Evolutionary conservation across 2,888 invertebrate genomes (phyloP).

Genomic region (Lasioglossum zephyrum): DNA sequence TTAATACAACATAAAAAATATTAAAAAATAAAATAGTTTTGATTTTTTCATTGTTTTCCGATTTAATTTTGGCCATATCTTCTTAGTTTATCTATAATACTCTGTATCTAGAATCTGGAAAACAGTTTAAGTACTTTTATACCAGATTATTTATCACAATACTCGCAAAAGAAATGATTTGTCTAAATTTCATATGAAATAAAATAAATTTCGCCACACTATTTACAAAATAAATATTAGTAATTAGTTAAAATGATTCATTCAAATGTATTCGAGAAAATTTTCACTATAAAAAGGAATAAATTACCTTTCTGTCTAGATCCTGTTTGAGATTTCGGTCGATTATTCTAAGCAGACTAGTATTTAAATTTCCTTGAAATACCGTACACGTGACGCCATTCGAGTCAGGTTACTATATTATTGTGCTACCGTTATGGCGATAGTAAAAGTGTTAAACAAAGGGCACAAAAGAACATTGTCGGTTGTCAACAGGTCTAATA

Average conservation of each 20-base stretch:
- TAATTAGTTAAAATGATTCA: neutral
- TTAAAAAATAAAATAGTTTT: too few species aligned
- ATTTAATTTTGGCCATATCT: too few species aligned
- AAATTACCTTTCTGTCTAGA: neutral
- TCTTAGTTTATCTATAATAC: too few species aligned
- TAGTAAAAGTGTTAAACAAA: constrained; percentile 3
- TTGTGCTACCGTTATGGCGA: neutral
- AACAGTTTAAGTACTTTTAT: too few species aligned
- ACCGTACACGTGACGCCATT: neutral
- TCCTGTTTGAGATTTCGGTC: neutral
- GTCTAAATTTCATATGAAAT: neutral
- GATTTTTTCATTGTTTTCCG: too few species aligned
- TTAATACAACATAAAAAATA: too few species aligned
- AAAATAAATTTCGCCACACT: neutral
- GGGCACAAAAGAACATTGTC: neutral
- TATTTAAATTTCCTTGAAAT: neutral
- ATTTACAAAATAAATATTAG: neutral
- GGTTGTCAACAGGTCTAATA: neutral
- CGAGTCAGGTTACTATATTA: neutral
- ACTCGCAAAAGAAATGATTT: neutral
- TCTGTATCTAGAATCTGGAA: too few species aligned
- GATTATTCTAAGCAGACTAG: neutral
- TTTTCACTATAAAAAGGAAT: too few species aligned
- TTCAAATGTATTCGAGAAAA: neutral
- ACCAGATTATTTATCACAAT: too few species aligned